These are phyloP conservation scores for Esperia sulphurella DNA, from an alignment of 2,888 invertebrate species.

Conservation along the genomic window DNA sequence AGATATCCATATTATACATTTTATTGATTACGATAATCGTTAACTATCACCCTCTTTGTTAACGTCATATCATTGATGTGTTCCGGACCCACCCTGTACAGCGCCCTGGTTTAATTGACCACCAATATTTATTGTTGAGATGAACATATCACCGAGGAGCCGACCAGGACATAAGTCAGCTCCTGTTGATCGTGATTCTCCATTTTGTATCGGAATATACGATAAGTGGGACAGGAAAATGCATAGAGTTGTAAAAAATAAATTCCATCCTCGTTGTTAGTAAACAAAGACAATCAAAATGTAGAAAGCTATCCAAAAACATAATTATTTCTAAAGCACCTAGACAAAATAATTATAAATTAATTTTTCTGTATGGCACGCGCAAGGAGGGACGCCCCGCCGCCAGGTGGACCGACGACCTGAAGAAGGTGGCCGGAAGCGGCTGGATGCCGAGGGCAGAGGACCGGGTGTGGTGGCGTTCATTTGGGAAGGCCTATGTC, in stretches of 20 bases:
- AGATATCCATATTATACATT: background rate
- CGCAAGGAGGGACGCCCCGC: no score
- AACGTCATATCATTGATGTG: slow-evolving; percentile 3
- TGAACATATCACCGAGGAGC: slow-evolving; percentile 67
- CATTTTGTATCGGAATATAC: slow-evolving; percentile 72
- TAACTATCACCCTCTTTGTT: background rate
- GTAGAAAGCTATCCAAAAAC: no score
- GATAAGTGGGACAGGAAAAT: slow-evolving; percentile 52
- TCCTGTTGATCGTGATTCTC: slow-evolving; percentile 69
- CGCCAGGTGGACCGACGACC: no score
- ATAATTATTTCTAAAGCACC: no score
- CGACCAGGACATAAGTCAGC: slow-evolving; percentile 72
- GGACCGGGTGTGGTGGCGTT: no score
- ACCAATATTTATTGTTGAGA: slow-evolving; percentile 74
- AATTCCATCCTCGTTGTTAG: no score
- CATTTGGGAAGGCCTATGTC: no score
- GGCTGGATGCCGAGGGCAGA: no score
- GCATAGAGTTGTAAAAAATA: slow-evolving; percentile 30
- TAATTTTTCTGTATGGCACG: no score
- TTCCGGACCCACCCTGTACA: slow-evolving; percentile 26
- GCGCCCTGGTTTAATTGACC: slow-evolving; percentile 64
- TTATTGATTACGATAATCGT: background rate
- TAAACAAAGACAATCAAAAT: no score
- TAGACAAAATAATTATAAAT: no score
- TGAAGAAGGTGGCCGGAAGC: no score